Conservation (phyloP, 2,888 invertebrate genomes). For the Gerris lacustris region DNA sequence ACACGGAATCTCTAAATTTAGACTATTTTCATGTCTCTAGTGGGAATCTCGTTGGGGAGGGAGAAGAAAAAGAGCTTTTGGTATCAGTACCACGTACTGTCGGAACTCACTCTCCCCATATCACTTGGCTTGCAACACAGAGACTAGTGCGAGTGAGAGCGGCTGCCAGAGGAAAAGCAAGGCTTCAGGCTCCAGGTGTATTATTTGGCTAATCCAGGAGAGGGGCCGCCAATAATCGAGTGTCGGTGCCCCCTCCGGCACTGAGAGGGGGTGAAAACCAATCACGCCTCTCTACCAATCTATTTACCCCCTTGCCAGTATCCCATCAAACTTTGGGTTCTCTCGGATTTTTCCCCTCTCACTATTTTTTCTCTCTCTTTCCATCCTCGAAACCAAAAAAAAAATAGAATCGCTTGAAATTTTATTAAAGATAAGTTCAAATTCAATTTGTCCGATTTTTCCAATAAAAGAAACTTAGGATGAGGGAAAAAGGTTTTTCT, state of each 20-base stretch:
- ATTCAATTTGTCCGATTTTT: not conserved
- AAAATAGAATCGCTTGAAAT: not conserved
- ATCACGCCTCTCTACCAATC: not conserved
- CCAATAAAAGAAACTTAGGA: too few species aligned
- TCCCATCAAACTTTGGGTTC: not conserved
- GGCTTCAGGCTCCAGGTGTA: not conserved
- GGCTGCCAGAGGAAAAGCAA: not conserved
- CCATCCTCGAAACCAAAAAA: too few species aligned
- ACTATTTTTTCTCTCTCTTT: too few species aligned
- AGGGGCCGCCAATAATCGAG: not conserved
- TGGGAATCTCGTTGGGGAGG: too few species aligned
- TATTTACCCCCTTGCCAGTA: not conserved
- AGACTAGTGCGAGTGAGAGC: too few species aligned
- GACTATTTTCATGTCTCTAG: too few species aligned
- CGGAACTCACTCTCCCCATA: too few species aligned
- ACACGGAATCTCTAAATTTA: too few species aligned
- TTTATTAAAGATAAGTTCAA: slow-evolving; percentile 3
- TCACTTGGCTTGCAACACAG: too few species aligned
- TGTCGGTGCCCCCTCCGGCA: not conserved
- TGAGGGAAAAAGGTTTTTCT: too few species aligned
- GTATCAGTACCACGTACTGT: too few species aligned
- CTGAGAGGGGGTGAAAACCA: not conserved
- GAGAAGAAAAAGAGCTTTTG: too few species aligned
- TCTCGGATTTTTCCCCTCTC: not conserved
- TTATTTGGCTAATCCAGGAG: slow-evolving; percentile 1